A percentile compares a stretch with the other conserved stretches of the same genome.
phyloP scores from a whole-genome alignment of 2,888 invertebrate genomes.

The Xanthia icteritia region DNA sequence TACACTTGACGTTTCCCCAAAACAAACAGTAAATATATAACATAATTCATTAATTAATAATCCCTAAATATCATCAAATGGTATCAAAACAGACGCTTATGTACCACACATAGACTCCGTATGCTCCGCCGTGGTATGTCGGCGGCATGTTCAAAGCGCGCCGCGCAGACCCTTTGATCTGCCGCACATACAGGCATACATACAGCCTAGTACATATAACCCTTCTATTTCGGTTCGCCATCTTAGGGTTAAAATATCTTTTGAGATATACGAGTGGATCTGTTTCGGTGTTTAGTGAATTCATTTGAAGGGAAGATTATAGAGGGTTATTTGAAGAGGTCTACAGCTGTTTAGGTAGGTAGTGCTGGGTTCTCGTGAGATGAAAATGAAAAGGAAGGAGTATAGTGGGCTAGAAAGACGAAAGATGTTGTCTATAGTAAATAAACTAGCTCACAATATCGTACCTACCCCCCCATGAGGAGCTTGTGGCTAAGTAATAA shows the following conservation, averaged over 20 bases:
- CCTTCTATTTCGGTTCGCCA: constrained; percentile 82
- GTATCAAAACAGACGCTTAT: constrained; percentile 63
- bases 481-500: no score
- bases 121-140: constrained; percentile 68
- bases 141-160: constrained; percentile 82
- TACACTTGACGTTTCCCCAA: neutral
- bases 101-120: constrained; percentile 57
- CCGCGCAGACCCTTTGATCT: constrained; percentile 82
- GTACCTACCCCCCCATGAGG: no score
- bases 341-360: neutral
- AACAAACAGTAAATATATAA: constrained; percentile 3
- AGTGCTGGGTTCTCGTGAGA: neutral
- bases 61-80: constrained; percentile 62
- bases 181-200: constrained; percentile 68
- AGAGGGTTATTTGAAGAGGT: constrained; percentile 13
- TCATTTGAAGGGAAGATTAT: constrained; percentile 57
- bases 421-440: no score
- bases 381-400: constrained; percentile 36
- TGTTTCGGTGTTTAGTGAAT: constrained; percentile 65
- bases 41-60: constrained; percentile 24
- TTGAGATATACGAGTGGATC: constrained; percentile 59
- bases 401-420: neutral
- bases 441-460: no score
- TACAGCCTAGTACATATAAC: constrained; percentile 74
- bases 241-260: constrained; percentile 77